Evolutionary conservation across 2,888 invertebrate genomes (phyloP), one percentile per base, ranked within the genome.

Genomic region (Acanthopleura granulata): DNA sequence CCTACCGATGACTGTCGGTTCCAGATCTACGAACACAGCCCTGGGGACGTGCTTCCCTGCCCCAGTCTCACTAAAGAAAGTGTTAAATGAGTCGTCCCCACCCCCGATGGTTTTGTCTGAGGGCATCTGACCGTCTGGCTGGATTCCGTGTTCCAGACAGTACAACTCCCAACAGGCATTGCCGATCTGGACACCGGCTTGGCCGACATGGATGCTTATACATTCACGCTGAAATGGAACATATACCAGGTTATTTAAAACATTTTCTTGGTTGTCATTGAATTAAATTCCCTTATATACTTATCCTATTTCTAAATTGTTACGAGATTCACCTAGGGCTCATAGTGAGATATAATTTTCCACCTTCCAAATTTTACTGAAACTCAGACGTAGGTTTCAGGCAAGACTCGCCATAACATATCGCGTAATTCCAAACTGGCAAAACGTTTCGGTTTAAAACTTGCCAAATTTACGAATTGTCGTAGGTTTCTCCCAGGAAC

Each of bases 141-240:
- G 57, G 57, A 57, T 57, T 57, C 57, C 57, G 22, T 57, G 57
- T 57, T 57, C 57, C 57, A 57, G 57, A 57, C 57, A 57, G 57
- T 57, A 57, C n/a, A 57, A 12, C 12, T 57, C 57, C 57, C 57
- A 57, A 12, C 57, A 57, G 3, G 57, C 57, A 22, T 57, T 57
- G 22, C 57, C 57, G 57, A 57, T 57, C 57, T 57, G 57, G 57
- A 57, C 57, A 6, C 57, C 57, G 18, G n/a, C 57, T 22, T 57
- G 57, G 22, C 57, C 57, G 12, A 57, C 57, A 57, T 57, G 57
- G 22, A 57, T 22, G 22, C 57, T 57, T 3, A 57, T 57, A 57
- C 57, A 57, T 12, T 57, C 57, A 12, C 57, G 57, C 57, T 57
- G 12, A 6, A 57, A 6, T 18, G 12, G 12, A 57, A 57, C n/a